Conservation (phyloP, 1,140 invertebrate species). For the Zaprionus ornatus region DNA sequence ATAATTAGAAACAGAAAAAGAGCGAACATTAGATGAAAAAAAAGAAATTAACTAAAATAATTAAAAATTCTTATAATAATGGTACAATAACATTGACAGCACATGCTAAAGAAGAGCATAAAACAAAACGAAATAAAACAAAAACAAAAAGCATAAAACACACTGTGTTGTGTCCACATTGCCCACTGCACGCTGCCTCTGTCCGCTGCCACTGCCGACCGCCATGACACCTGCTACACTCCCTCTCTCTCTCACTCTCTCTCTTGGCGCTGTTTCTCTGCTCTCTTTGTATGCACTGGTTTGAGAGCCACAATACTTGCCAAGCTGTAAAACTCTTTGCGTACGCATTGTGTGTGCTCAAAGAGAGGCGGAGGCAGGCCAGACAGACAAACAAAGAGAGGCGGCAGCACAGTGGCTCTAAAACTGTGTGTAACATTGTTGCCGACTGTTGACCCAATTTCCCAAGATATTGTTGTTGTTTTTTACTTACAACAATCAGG, state of each 20-base stretch:
- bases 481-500: constrained; percentile 24
- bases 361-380: not conserved
- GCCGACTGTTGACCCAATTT: constrained; percentile 45
- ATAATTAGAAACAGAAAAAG: constrained; percentile 41
- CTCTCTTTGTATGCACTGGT: constrained; percentile 7
- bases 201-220: constrained; percentile 7
- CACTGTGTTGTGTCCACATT: constrained; percentile 2
- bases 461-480: not conserved
- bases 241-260: not conserved
- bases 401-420: constrained; percentile 1
- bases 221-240: constrained; percentile 47
- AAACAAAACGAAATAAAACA: constrained; percentile 17
- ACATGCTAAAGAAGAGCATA: constrained; percentile 22
- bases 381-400: not conserved
- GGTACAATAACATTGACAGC: constrained; percentile 35
- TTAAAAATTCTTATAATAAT: constrained; percentile 52
- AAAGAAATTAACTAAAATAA: constrained; percentile 54
- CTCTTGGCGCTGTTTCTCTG: constrained; percentile 10
- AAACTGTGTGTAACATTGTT: constrained; percentile 46
- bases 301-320: constrained; percentile 13
- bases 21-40: not conserved
- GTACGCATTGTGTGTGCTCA: not conserved
- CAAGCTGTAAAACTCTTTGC: constrained; percentile 36
- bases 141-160: too few relatives aligned
- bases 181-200: constrained; percentile 5